These are phyloP conservation scores for Cephonodes hylas DNA, from an alignment of 2,888 invertebrate genomes.

Conservation along the genomic window DNA sequence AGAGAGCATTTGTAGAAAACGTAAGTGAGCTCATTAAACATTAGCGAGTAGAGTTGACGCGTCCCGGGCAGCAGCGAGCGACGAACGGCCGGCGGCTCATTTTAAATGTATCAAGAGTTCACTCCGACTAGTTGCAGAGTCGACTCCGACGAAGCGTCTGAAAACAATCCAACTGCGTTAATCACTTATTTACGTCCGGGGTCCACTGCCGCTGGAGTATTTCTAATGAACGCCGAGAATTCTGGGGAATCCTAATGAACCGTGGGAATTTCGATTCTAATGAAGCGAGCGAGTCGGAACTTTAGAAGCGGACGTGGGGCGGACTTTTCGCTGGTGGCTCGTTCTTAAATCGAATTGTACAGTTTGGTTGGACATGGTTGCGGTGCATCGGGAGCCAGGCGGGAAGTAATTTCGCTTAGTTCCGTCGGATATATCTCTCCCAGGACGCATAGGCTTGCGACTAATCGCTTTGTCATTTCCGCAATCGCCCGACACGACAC, in stretches of 20 bases:
- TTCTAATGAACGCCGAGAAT: conserved; percentile 76
- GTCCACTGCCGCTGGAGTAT: conserved; percentile 68
- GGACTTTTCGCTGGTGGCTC: conserved; percentile 44
- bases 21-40: conserved; percentile 58
- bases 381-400: conserved; percentile 52
- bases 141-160: conserved; percentile 47
- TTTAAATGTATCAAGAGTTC: conserved; percentile 74
- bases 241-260: conserved; percentile 74
- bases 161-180: conserved; percentile 80
- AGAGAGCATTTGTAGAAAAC: conserved; percentile 21
- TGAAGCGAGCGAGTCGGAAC: conserved; percentile 58
- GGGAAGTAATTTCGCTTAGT: conserved; percentile 70
- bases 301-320: conserved; percentile 37
- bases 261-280: conserved; percentile 77
- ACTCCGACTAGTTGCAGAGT: conserved; percentile 56
- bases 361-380: conserved; percentile 59
- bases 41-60: conserved; percentile 44
- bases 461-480: conserved; percentile 78
- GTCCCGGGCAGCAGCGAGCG: conserved; percentile 17
- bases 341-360: conserved; percentile 60
- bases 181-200: conserved; percentile 78
- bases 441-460: conserved; percentile 63
- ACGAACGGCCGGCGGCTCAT: conserved; percentile 46
- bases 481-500: conserved; percentile 63
- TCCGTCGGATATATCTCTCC: conserved; percentile 75